phyloP scores from a whole-genome alignment of 2,113 vertebrate species.

The Vulpes ferrilata region DNA sequence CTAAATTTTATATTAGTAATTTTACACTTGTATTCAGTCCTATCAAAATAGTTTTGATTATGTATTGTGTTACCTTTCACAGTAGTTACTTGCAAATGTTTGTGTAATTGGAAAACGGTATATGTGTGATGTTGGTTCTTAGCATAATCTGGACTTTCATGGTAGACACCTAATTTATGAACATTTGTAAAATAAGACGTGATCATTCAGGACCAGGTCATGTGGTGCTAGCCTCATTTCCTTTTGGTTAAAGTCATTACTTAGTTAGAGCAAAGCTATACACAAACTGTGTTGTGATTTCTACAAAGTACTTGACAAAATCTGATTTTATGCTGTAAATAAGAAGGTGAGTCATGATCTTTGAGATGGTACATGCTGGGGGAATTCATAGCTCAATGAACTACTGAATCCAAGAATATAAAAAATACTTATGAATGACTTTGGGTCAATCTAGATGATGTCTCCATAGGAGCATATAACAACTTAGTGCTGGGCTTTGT shows the following conservation, averaged over 20 bases:
- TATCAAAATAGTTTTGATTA: conserved; percentile 44
- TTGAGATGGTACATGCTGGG: not conserved
- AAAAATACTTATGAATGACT: not conserved
- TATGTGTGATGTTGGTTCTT: not conserved
- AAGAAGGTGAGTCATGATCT: not conserved
- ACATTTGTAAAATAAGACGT: not conserved
- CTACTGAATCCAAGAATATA: not conserved
- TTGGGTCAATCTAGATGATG: not conserved
- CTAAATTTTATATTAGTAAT: not conserved
- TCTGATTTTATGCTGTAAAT: not conserved
- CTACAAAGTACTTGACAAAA: not conserved
- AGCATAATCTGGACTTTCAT: not conserved
- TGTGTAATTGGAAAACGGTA: not conserved
- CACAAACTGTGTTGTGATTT: not conserved
- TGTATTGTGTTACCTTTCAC: not conserved
- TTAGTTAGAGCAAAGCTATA: not conserved
- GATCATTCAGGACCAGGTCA: not conserved
- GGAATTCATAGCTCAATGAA: not conserved
- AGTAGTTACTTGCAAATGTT: not conserved
- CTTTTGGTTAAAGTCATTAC: not conserved
- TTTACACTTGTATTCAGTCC: not conserved
- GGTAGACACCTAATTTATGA: not conserved
- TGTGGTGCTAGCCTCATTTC: not conserved
- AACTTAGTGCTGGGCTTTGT: not conserved
- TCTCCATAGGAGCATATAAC: not conserved